phyloP scores from a whole-genome alignment of 2,888 invertebrate species.

The Amblyjoppa proteus region DNA sequence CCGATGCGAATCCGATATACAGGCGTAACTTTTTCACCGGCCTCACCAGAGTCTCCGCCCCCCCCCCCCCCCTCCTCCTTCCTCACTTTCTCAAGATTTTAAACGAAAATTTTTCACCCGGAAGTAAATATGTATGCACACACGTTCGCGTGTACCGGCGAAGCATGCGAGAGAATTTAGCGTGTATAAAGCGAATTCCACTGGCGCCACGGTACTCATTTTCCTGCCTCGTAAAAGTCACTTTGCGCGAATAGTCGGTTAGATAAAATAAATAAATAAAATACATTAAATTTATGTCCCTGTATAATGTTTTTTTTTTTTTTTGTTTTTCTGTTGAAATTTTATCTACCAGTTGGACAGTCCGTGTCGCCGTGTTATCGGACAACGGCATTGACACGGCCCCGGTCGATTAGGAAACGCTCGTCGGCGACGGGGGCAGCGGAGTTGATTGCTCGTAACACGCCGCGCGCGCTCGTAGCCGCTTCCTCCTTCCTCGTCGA shows the following conservation, averaged over 20 bases:
- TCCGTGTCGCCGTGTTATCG: slow-evolving; percentile 61
- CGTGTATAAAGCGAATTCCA: background rate
- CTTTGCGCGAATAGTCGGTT: slow-evolving; percentile 71
- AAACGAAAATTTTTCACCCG: slow-evolving; percentile 39
- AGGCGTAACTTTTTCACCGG: slow-evolving; percentile 42
- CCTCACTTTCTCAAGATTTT: slow-evolving; percentile 20
- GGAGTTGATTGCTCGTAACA: slow-evolving; percentile 41
- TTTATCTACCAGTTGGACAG: slow-evolving; percentile 44
- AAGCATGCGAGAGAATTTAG: background rate
- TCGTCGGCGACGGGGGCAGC: background rate
- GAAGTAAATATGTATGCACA: slow-evolving; percentile 4
- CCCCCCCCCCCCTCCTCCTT: too few species aligned
- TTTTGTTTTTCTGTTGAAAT: slow-evolving; percentile 45
- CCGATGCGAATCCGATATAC: slow-evolving; percentile 49
- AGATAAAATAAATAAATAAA: slow-evolving; percentile 62
- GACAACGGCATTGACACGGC: slow-evolving; percentile 51
- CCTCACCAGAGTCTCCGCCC: background rate
- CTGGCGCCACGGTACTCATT: slow-evolving; percentile 14
- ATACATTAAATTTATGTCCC: slow-evolving; percentile 71
- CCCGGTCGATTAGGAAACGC: slow-evolving; percentile 26
- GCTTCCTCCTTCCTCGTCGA: slow-evolving; percentile 64
- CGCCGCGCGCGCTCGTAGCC: slow-evolving; percentile 56
- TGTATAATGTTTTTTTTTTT: slow-evolving; percentile 71
- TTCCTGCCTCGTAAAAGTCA: slow-evolving; percentile 70
- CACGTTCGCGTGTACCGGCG: background rate